Evolutionary conservation across 2,113 vertebrate genomes (phyloP), one percentile per base, ranked within the genome.

Genomic region (Octodon degus): DNA sequence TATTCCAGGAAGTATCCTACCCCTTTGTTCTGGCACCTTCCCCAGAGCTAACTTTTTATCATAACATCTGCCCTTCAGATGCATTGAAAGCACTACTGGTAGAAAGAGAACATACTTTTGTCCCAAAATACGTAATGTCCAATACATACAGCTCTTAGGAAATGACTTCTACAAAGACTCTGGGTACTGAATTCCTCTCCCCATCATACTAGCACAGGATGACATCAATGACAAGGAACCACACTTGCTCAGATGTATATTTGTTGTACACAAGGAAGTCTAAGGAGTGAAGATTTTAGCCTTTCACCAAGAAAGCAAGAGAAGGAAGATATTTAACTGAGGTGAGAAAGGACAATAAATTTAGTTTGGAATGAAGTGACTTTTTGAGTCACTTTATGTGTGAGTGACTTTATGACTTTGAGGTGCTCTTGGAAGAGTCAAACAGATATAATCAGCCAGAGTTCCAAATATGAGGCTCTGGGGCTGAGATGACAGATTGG

Each of bases 31-130:
- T 86, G 72, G 7, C 24, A 65, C 1, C 7, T 60, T 96, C 25
- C n/a, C 43, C 87, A 83, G 47, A 37, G 27, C 17, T 82, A 92
- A 84, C 32, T 37, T 30, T 93, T 83, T 86, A 72, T 47, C 87
- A 72, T 34, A 24, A 92, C 93, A 40, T 32, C 68, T 90, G 72
- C 34, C 86, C 81, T 93, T 22, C 25, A 93, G 86, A 90, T 37
- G 34, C 92, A 67, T 25, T 96, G 76, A 95, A 92, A 95, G 53
- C 53, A 88, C 8, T 30, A 68, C 32, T 90, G 30, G 67, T 90
- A 80, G n/a, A 83, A 11, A 32, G 1, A 50, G 32, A 68, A 92
- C 92, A 86, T 40, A 43, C 24, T 24, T 86, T 97, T 83, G 67
- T 55, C 83, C n/a, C 93, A 96, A 90, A 89, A 22, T 27, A 5